Evolutionary conservation across 1,140 invertebrate species (phyloP), one percentile per base, ranked within the genome.

Genomic region (Saccostrea echinata): DNA sequence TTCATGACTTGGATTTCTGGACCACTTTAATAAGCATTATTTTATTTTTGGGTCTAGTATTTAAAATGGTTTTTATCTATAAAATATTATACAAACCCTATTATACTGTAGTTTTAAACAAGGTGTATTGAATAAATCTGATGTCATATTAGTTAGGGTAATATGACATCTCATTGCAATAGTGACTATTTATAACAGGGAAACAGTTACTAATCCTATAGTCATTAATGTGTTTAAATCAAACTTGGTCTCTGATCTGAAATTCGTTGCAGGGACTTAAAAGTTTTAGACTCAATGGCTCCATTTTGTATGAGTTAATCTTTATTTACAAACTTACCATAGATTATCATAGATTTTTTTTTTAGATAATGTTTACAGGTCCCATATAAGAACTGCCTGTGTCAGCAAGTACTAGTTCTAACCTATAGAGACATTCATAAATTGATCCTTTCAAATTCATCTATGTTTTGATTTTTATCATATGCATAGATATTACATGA

Each of bases 311-410:
- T 4, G 27, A 76, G 27, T 13, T 21, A 61, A 61, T 6, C 55
- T 18, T 57, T 57, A 57, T 33, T 30, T 71, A 13, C 27, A 71
- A 71, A 71, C n/a, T 33, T 33, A 30, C 68, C 24, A 76, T 30
- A 76, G 24, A 76, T 76, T 76, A 76, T 76, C 68, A 76, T 76
- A 76, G 16, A n/a, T n/a, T n/a, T 16, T 76, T 76, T 76, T 4
- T 35, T 3, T 12, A 30, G 68, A 76, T 76, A 76, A 27, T 30
- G 16, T 30, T 6, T 30, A 33, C 12, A 76, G 24, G 27, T 76
- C 68, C 2, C 12, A 27, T 30, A 16, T 27, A 76, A 76, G 3
- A 71, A 21, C 1, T 33, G 68, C 12, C 43, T 43, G 43, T 43
- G 68, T 76, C 68, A 76, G 68, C 27, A 30, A 0, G 27, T 64